phyloP scores from a whole-genome alignment of 2,888 invertebrate genomes.

The Anagyrus pseudococci region DNA sequence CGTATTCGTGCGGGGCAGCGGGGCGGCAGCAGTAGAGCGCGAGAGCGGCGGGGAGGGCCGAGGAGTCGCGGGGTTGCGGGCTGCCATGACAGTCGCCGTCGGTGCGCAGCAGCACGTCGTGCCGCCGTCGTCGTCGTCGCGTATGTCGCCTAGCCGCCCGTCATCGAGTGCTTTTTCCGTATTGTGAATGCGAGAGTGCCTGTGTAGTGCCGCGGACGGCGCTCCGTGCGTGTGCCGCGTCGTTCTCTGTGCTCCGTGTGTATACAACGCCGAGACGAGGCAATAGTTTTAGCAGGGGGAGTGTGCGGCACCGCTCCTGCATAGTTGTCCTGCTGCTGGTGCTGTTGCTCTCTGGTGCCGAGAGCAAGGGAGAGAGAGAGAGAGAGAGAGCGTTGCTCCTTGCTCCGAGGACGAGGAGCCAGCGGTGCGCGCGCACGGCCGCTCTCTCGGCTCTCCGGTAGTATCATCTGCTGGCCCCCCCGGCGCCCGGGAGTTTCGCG shows the following conservation, averaged over 20 bases:
- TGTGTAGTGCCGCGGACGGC: background rate
- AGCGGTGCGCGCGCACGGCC: too few species aligned
- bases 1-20: background rate
- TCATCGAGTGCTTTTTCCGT: background rate
- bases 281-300: too few species aligned
- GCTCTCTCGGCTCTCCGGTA: too few species aligned
- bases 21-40: background rate
- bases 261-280: background rate
- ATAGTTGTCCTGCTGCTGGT: too few species aligned
- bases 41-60: background rate
- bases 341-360: too few species aligned
- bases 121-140: conserved; percentile 9
- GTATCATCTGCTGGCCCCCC: too few species aligned
- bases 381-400: too few species aligned
- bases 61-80: conserved; percentile 21
- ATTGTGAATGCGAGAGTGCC: background rate
- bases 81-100: conserved; percentile 50
- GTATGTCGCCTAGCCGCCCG: conserved; percentile 17
- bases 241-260: background rate
- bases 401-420: too few species aligned
- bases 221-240: background rate
- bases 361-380: too few species aligned
- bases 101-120: conserved; percentile 35
- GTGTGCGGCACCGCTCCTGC: too few species aligned
- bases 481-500: too few species aligned